Percentiles rank a stretch among this genome's conserved stretches.
These are phyloP conservation scores for Parnassius orleans DNA, from an alignment of 2,888 invertebrate species.

Conservation along the genomic window DNA sequence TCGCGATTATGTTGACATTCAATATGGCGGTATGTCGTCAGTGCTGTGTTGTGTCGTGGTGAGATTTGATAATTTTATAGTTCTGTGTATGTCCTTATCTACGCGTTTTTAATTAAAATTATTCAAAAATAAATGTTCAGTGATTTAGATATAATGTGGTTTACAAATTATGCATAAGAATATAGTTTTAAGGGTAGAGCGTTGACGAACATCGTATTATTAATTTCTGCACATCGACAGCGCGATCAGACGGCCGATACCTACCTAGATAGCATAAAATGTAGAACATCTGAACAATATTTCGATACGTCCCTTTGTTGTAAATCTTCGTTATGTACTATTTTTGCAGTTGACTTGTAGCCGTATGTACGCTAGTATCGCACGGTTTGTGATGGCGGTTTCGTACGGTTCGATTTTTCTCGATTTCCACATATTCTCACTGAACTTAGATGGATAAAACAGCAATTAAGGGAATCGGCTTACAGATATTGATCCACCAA, in stretches of 20 bases:
- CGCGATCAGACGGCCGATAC: constrained; percentile 59
- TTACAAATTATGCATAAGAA: constrained; percentile 18
- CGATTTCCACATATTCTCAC: not conserved
- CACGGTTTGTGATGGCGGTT: constrained; percentile 18
- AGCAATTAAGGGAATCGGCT: not conserved
- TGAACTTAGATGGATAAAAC: not conserved
- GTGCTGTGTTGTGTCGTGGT: constrained; percentile 98
- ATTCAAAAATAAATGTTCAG: constrained; percentile 40
- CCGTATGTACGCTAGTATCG: constrained; percentile 2
- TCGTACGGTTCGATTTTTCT: constrained; percentile 30
- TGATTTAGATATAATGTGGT: constrained; percentile 27
- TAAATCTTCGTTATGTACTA: constrained; percentile 34
- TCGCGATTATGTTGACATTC: constrained; percentile 86
- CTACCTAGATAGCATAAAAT: constrained; percentile 63
- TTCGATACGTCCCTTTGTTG: constrained; percentile 48
- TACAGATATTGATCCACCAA: not conserved
- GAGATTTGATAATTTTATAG: constrained; percentile 82
- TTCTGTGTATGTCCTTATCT: constrained; percentile 51
- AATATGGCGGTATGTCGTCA: constrained; percentile 98
- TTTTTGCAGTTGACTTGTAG: constrained; percentile 34
- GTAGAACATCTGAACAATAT: constrained; percentile 42
- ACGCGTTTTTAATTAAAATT: constrained; percentile 42
- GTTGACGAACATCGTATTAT: constrained; percentile 51
- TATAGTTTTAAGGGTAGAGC: constrained; percentile 25
- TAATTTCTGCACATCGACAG: constrained; percentile 58